Conservation (phyloP, 2,888 invertebrate genomes). For the Drosophila ezoana region DNA sequence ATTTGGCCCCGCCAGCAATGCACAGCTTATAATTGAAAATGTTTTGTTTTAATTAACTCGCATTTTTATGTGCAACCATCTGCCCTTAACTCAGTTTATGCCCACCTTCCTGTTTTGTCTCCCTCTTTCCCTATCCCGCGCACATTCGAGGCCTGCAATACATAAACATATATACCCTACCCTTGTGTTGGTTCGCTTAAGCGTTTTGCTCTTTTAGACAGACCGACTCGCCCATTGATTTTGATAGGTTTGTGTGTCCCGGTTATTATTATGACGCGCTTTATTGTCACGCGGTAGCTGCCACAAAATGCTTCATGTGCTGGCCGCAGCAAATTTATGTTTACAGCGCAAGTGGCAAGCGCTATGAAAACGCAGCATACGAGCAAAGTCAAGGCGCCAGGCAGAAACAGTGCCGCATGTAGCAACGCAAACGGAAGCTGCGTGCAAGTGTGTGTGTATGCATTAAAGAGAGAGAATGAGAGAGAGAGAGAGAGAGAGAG, state of each 20-base stretch:
- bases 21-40: constrained; percentile 76
- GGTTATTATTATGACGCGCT: constrained; percentile 73
- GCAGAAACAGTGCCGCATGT: constrained; percentile 65
- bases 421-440: constrained; percentile 66
- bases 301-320: constrained; percentile 52
- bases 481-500: not conserved
- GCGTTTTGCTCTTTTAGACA: constrained; percentile 21
- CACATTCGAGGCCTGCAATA: constrained; percentile 13
- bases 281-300: constrained; percentile 71
- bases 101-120: not conserved
- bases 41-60: constrained; percentile 83
- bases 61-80: constrained; percentile 54
- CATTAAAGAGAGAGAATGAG: no score
- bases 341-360: constrained; percentile 71
- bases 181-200: constrained; percentile 8
- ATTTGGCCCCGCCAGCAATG: constrained; percentile 17
- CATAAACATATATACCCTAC: not conserved
- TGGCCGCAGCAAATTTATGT: constrained; percentile 75
- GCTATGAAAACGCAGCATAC: constrained; percentile 62
- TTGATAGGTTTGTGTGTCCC: constrained; percentile 47
- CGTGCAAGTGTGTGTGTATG: not conserved
- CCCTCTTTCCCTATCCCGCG: not conserved
- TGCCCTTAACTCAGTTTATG: constrained; percentile 11
- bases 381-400: constrained; percentile 32
- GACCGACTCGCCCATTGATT: constrained; percentile 50